phyloP scores from a whole-genome alignment of 2,797 vertebrate genomes.

The Hirundo rustica region DNA sequence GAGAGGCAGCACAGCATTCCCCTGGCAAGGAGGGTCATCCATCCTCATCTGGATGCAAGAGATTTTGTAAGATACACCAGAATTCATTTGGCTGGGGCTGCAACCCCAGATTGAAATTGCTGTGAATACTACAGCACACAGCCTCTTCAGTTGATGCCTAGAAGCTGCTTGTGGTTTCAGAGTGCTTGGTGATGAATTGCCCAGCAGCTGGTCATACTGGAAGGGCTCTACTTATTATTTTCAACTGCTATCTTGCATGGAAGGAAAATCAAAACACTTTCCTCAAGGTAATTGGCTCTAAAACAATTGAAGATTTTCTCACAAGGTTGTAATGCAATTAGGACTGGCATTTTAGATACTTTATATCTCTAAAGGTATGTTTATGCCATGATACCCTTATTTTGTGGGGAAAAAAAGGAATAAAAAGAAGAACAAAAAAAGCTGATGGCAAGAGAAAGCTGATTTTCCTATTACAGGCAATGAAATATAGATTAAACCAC shows the following conservation, averaged over 20 bases:
- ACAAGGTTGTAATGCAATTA: conserved; percentile 39
- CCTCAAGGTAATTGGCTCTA: conserved; percentile 42
- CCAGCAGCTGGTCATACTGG: conserved; percentile 13
- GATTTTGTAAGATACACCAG: neutral
- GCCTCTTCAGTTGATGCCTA: neutral
- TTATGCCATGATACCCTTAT: neutral
- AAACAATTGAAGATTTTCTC: conserved; percentile 52
- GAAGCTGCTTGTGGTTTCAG: neutral
- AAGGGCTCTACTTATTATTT: conserved; percentile 5
- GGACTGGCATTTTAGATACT: neutral
- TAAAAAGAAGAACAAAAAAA: too few relatives aligned
- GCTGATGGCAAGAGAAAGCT: neutral
- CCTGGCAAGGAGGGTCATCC: neutral
- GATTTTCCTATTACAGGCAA: neutral
- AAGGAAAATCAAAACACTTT: conserved; percentile 48
- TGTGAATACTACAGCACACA: neutral
- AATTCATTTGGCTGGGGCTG: neutral
- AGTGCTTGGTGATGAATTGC: conserved; percentile 21
- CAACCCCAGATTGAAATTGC: neutral
- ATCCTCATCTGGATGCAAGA: neutral
- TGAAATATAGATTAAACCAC: neutral
- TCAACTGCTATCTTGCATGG: neutral
- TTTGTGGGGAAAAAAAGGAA: fast-evolving
- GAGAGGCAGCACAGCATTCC: neutral
- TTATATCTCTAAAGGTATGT: conserved; percentile 24